Conservation (phyloP, 2,113 vertebrate genomes). For the Bagarius yarrelli region DNA sequence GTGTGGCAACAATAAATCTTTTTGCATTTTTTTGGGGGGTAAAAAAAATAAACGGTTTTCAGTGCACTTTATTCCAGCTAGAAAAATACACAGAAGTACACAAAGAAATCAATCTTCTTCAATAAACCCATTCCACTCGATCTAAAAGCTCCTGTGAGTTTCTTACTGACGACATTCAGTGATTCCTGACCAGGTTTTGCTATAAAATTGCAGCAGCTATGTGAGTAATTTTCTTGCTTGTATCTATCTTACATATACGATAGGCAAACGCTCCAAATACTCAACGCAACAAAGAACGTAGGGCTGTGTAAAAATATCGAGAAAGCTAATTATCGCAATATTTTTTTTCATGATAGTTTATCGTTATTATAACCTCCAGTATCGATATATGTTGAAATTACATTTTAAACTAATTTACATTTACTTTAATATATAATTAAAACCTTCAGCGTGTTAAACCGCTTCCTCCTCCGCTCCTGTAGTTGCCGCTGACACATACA, state of each 20-base stretch:
- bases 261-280: not conserved
- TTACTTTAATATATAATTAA: too few relatives aligned
- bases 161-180: not conserved
- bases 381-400: too few relatives aligned
- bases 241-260: too few relatives aligned
- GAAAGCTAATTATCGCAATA: too few relatives aligned
- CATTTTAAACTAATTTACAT: too few relatives aligned
- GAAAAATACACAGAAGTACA: not conserved
- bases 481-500: too few relatives aligned
- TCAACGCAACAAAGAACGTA: not conserved
- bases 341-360: too few relatives aligned
- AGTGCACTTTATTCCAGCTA: not conserved
- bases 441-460: too few relatives aligned
- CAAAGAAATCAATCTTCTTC: not conserved
- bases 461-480: too few relatives aligned
- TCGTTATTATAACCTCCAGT: too few relatives aligned
- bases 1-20: too few relatives aligned
- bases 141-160: not conserved
- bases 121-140: not conserved
- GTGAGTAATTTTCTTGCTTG: not conserved
- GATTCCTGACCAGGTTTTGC: not conserved
- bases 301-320: too few relatives aligned
- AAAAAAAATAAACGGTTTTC: conserved; percentile 3
- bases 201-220: not conserved
- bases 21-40: not conserved